Evolutionary conservation across 1,140 invertebrate species (phyloP), one percentile per base, ranked within the genome.

Genomic region (Dreissena polymorpha): DNA sequence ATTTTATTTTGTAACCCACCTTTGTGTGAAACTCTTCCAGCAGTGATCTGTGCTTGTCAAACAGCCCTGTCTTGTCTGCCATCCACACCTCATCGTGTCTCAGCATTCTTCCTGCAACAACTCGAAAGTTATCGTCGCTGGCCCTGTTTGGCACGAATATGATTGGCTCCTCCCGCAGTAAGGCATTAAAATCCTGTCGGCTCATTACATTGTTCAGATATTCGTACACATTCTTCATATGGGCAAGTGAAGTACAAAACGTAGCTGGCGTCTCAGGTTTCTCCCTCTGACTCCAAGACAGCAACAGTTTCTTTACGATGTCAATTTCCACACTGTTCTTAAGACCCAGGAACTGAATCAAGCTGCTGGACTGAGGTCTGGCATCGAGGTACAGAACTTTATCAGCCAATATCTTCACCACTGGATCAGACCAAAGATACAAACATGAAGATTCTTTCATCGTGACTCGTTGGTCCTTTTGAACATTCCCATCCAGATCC

Each of bases 51-150:
- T 91, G 88, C 65, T 89, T 90, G 29, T 53, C 12, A 68, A 92
- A 90, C 18, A 92, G 85, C 29, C 84, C 86, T 21, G 89, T 90
- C 3, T 71, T 80, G 69, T 92, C 91, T 12, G 81, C 64, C 90
- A 91, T 88, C 88, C 91, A 91, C 3, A 92, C 81, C 82, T 92
- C 91, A 13, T 88, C 67, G 60, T 86, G 57, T 0, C 70, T 85
- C 25, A 89, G 60, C 88, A 92, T 91, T 57, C 79, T 71, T 10
- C 91, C 91, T 65, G 80, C 80, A 7, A 88, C 51, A 13, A 83
- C 67, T 65, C 70, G 60, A n/a, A 74, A 53, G 8, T n/a, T 29
- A 23, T 68, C 39, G 21, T 53, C 39, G 13, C 21, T 25, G 14
- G 73, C 27, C 51, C 65, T 60, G 29, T 84, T 57, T 55, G 90